phyloP scores from a whole-genome alignment of 2,113 vertebrate genomes.

The Etheostoma cragini region DNA sequence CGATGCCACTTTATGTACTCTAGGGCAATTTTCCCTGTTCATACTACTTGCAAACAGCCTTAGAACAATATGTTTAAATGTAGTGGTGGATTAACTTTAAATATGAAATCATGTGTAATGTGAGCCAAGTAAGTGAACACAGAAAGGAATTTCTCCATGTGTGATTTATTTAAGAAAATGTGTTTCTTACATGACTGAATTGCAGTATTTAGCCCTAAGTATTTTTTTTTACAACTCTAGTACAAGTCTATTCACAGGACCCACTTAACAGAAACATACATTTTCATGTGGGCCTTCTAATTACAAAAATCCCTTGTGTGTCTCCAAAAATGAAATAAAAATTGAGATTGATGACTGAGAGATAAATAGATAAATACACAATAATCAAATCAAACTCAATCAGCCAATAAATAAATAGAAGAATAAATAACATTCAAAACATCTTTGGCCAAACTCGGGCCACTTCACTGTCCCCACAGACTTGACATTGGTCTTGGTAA shows the following conservation, averaged over 20 bases:
- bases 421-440: slow-evolving; percentile 86
- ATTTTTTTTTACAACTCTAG: slow-evolving; percentile 79
- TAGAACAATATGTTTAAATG: neutral
- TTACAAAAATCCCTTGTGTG: slow-evolving; percentile 84
- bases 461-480: slow-evolving; percentile 55
- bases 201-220: slow-evolving; percentile 84
- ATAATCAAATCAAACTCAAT: slow-evolving; percentile 68
- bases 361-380: slow-evolving; percentile 87
- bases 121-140: slow-evolving; percentile 3
- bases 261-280: slow-evolving; percentile 75
- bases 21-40: neutral
- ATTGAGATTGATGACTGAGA: slow-evolving; percentile 73
- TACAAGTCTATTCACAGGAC: slow-evolving; percentile 85
- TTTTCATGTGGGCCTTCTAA: slow-evolving; percentile 77
- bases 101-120: neutral
- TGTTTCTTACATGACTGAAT: slow-evolving; percentile 86
- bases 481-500: slow-evolving; percentile 38
- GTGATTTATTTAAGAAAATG: slow-evolving; percentile 85
- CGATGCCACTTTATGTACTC: neutral
- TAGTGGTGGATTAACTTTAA: neutral
- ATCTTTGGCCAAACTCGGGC: slow-evolving; percentile 83
- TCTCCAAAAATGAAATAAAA: slow-evolving; percentile 79
- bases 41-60: neutral
- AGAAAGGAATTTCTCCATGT: slow-evolving; percentile 66
- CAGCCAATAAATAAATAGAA: slow-evolving; percentile 84